These are phyloP conservation scores for Palythoa grandiflora DNA, from an alignment of 92 coral and sea anemone species.

Conservation along the genomic window DNA sequence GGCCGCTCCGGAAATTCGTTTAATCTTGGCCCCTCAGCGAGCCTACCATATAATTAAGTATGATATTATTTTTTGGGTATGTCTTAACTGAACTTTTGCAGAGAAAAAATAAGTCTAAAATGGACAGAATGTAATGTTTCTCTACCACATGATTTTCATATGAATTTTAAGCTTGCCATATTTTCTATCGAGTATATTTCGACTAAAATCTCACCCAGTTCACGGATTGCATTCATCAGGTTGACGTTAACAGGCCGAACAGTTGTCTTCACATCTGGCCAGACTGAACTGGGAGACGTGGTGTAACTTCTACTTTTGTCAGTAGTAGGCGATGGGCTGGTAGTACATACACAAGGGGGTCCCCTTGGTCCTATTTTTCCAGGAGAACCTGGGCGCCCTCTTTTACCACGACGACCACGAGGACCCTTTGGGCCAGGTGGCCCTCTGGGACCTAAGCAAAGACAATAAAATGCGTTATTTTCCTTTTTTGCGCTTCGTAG, in stretches of 20 bases:
- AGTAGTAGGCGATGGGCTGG: neutral
- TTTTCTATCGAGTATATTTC: neutral
- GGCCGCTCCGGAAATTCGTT: too few relatives aligned
- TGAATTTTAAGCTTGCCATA: too few relatives aligned
- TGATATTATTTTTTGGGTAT: too few relatives aligned
- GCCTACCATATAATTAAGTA: too few relatives aligned
- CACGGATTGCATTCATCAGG: neutral
- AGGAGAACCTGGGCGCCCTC: slow-evolving; percentile 10
- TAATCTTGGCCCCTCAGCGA: too few relatives aligned
- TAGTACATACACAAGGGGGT: slow-evolving; percentile 25
- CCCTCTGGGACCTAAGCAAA: neutral
- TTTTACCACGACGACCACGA: slow-evolving; percentile 35
- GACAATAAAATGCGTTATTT: neutral
- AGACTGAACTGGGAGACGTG: neutral
- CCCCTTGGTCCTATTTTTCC: slow-evolving; percentile 23
- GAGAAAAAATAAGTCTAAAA: too few relatives aligned
- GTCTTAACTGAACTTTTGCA: too few relatives aligned
- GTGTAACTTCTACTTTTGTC: neutral
- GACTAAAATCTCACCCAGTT: slow-evolving; percentile 1
- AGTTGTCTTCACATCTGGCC: neutral
- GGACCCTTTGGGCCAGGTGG: slow-evolving; percentile 22
- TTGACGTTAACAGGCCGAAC: neutral
- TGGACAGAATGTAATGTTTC: too few relatives aligned
- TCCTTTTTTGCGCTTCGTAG: too few relatives aligned
- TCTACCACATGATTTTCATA: too few relatives aligned